Evolutionary conservation across 2,113 vertebrate species (phyloP), one percentile per base, ranked within the genome.

Genomic region (Cyanoliseus patagonus): DNA sequence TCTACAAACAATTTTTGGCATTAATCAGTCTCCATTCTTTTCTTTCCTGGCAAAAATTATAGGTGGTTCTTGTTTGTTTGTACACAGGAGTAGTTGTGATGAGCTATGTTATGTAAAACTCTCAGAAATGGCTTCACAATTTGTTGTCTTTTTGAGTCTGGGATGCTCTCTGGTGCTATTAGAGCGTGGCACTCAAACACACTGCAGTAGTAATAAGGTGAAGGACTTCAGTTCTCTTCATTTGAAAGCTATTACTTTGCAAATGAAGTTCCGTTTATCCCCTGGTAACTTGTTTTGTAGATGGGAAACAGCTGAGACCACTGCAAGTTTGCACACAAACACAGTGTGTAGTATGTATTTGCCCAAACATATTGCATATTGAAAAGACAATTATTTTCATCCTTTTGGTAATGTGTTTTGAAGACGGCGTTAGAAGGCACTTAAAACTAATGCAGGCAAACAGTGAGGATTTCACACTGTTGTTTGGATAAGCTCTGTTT

Each of bases 211-310:
- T 49, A 88, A 63, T 83, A 73, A 74, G 39, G 63, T 59, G 59
- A 70, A 93, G 63, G 46, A 46, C 59, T 70, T 42, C n/a, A 52
- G 13, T 80, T 80, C 63, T 91, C 31, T 80, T 95, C 27, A 70
- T 86, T 86, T 93, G 63, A 88, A 81, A 68, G 64, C 63, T 92
- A 62, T 94, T 94, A 77, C 63, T 94, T 90, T 92, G 88, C 55
- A 92, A 88, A 92, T 92, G 33, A 91, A 93, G n/a, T 90, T 88
- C 46, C 27, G 10, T 70, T 94, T 55, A 19, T 9, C 7, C 80
- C 39, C 53, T 70, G 23, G 17, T 84, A 76, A 72, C 67, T 87
- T 79, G 35, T 66, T 90, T 90, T 74, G 53, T 86, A 42, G 85
- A 35, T 51, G n/a, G 24, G 22, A 63, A 78, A 86, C 39, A 72